Base-by-base conservation (phyloP, 1,140 invertebrate species). In the Glossosoma conforme region DNA sequence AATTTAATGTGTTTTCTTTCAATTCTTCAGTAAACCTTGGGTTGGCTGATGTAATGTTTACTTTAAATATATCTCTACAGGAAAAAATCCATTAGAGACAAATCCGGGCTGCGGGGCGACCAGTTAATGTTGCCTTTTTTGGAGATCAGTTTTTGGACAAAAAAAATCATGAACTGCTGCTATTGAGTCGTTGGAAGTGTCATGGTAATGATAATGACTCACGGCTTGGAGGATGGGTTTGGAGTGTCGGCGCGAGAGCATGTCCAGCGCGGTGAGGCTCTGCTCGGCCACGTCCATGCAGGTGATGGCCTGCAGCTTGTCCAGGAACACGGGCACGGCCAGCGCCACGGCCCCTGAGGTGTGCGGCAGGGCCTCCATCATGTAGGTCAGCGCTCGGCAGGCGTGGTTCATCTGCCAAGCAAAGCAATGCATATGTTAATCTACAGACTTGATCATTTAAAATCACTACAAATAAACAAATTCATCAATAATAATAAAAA, bases 261-360 rank as follows among this genome's bases (percentile, higher is more conserved):
- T 97, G 67, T 98, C 95, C 15, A 98, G 74, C 1, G 95, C 96
- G 3, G 94, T 97, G 35, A 98, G 75, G 61, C 90, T 91, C 72
- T 98, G 95, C 72, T 98, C 96, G 13, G 95, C 95, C 3, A 98
- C 95, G 74, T 98, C 96, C 93, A 98, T 98, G 67, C 95, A 98
- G 58, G 97, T 94, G 58, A 98, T 98, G 0, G 92, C 90, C 77
- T 98, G 93, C 25, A 98, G 77, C 73, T 98, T 95, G 72, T 94
- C 90, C 15, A 97, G 73, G 72, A 97, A 95, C 4, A 93, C 91
- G 2, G 97, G 96, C 20, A 99, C 90, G 14, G 95, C 95, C 60
- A 99, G 93, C 2, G 97, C 91, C 8, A 99, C 93, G 13, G 97
- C 90, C 3, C 91, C 88, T 19, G 94, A 95, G 10, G 95, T 97